Conservation (phyloP, 2,113 vertebrate species). For the Limanda limanda region DNA sequence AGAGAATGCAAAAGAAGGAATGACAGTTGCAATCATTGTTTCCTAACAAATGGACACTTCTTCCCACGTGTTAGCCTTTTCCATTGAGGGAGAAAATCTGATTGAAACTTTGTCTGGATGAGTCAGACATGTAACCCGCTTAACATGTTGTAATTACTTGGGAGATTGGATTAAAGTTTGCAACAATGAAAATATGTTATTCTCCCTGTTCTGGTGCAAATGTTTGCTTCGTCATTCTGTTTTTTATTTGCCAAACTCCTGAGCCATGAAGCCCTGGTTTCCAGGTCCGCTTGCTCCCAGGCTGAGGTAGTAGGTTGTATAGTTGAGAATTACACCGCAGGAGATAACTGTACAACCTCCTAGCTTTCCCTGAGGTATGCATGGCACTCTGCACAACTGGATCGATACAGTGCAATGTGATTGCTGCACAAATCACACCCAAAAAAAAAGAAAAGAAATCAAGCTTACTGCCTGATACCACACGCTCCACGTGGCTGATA, state of each 20-base stretch:
- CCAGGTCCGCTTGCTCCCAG: conserved; percentile 87
- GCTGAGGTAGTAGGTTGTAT: conserved; percentile 99
- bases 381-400: conserved; percentile 53
- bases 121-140: conserved; percentile 26
- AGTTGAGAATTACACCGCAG: conserved; percentile 98
- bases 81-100: neutral
- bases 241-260: neutral
- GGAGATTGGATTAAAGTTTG: neutral
- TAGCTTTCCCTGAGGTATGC: conserved; percentile 98
- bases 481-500: conserved; percentile 13
- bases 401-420: conserved; percentile 34
- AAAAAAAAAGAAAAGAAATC: neutral
- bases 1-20: conserved; percentile 6
- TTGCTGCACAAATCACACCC: conserved; percentile 4
- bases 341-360: conserved; percentile 99
- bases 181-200: neutral
- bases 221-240: neutral
- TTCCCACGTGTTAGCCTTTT: neutral
- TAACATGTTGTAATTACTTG: conserved; percentile 10
- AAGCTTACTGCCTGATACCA: neutral
- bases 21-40: conserved; percentile 21
- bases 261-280: conserved; percentile 17
- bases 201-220: neutral
- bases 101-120: neutral
- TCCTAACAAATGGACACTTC: conserved; percentile 1